Evolutionary conservation across 2,888 invertebrate genomes (phyloP), one percentile per base, ranked within the genome.

Genomic region (Odontomyia ornata): DNA sequence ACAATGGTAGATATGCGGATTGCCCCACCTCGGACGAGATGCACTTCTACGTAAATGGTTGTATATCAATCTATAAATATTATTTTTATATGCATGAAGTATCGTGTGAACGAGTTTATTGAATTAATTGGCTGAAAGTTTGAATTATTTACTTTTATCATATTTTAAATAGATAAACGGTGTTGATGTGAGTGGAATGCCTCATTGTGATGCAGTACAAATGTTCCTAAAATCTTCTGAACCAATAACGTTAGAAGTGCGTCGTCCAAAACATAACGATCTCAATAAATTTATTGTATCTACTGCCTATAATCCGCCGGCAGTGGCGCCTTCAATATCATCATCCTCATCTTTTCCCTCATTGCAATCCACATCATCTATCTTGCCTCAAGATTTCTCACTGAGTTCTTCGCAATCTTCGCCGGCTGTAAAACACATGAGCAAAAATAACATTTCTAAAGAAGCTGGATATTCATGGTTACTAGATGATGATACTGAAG

Each of bases 221-320:
- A 89, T 88, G 83, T 90, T 91, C 84, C 88, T 90, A 82, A 88
- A 88, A 81, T 89, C 90, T 78, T 87, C 89, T 81, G 90, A 90
- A 83, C 90, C 90, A 77, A 89, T 91, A 81, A 86, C 90, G 79
- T 89, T 91, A 71, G 90, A 91, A 85, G 89, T 91, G 65, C 87
- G 89, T 78, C 88, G 90, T 72, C 87, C 87, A 77, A 85, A 85
- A 76, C 18, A n/a, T 56, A 28, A 21, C 28, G 71, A 72, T 72
- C 52, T 72, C 28, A 28, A 72, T 52, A 72, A 72, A 52, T 72
- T 72, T 52, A 13, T 52, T 28, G 56, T 72, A 21, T 80, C 79
- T 27, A 79, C 80, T 73, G 77, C 78, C 13, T 62, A 64, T 30
- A 21, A 52, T 28, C 47, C 76, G 36, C 25, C 65, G 3, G 27